Base-by-base conservation (phyloP, 53 echinoderm and acorn worm genomes). In the Mesocentrotus franciscanus region DNA sequence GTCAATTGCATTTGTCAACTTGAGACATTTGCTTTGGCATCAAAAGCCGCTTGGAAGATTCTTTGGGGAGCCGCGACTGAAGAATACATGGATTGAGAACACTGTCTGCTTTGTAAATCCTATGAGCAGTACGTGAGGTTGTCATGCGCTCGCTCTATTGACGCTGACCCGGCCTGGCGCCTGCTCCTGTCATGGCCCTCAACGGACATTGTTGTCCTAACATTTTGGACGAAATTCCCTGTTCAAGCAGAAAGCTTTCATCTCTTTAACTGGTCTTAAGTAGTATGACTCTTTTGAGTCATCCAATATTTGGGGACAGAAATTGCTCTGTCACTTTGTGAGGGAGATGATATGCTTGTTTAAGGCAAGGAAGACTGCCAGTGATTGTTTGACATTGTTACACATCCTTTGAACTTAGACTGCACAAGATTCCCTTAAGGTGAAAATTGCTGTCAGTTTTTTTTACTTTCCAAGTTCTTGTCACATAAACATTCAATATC, bases 161-260 rank as follows among this genome's bases (percentile, higher is more conserved):
- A 91, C 91, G 91, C 91, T 91, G 64, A 91, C 64, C 91, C 68
- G 36, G 42, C 68, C 91, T 91, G 91, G 91, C 91, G 91, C 91
- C 91, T 91, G 57, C 36, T 4, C 91, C 9, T 91, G 91, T 91
- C 91, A 62, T 27, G 58, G 87, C 66, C 91, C 66, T 66, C 66
- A 8, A 2, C 22, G 62, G 22, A 91, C 64, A 20, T 18, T 91
- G 91, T 91, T 91, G 91, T 91, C 91, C 61, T 35, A 64, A 34
- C 91, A 61, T 91, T 91, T 91, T 66, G 87, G 66, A 64, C 10
- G 91, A 91, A 91, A 91, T 91, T 35, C 66, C 91, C 66, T 66
- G 91, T 91, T 91, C 91, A 91, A 66, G 91, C 91, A 91, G 91
- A 66, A 91, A 87, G 87, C 87, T 87, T 87, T 87, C 87, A 87